phyloP scores from a whole-genome alignment of 2,888 invertebrate species.

The Spilosoma lubricipeda region DNA sequence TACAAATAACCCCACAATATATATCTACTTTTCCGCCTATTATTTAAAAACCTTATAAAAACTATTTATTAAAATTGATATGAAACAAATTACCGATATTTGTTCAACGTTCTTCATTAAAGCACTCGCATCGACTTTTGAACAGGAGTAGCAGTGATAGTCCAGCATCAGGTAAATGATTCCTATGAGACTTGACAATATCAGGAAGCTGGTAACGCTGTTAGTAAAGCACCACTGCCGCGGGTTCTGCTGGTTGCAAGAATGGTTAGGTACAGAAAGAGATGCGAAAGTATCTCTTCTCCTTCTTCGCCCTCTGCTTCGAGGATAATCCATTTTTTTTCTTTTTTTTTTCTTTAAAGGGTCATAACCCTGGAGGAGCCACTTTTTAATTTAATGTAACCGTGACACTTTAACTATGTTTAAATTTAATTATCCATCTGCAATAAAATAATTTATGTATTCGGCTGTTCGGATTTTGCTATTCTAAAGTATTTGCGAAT shows the following conservation, averaged over 20 bases:
- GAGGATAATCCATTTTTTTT: slow-evolving; percentile 62
- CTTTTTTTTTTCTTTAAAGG: background rate
- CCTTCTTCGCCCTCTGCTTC: slow-evolving; percentile 64
- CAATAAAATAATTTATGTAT: slow-evolving; percentile 19
- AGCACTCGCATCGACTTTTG: slow-evolving; percentile 59
- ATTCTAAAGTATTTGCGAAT: background rate
- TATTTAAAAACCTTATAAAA: background rate
- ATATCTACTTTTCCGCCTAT: background rate
- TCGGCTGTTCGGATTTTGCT: background rate
- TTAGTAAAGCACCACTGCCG: slow-evolving; percentile 55
- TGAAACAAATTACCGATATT: slow-evolving; percentile 62
- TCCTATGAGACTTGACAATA: slow-evolving; percentile 64
- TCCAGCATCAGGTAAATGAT: slow-evolving; percentile 71
- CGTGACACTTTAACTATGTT: background rate
- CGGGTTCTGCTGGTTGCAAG: slow-evolving; percentile 25
- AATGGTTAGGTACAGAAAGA: slow-evolving; percentile 16
- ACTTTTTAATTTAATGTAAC: background rate
- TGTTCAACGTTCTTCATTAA: slow-evolving; percentile 68
- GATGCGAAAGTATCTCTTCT: slow-evolving; percentile 49
- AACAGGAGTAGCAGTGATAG: slow-evolving; percentile 66
- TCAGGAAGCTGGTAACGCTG: slow-evolving; percentile 60
- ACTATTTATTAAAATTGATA: background rate
- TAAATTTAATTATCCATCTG: slow-evolving; percentile 11
- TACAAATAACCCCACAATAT: background rate
- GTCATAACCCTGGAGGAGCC: background rate